phyloP scores from a whole-genome alignment of 2,113 vertebrate species.

The Aptenodytes forsteri region DNA sequence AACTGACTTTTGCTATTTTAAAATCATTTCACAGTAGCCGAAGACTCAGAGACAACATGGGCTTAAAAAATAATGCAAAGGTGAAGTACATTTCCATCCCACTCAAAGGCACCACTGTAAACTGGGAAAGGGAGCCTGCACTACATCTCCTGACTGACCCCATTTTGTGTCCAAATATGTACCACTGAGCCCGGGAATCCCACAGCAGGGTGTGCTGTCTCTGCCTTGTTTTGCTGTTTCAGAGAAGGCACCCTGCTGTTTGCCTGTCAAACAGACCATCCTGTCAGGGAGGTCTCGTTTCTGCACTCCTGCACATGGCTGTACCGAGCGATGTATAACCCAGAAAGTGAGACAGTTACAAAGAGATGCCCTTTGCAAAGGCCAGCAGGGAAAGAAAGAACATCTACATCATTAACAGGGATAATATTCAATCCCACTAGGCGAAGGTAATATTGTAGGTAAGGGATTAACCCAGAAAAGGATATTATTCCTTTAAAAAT shows the following conservation, averaged over 20 bases:
- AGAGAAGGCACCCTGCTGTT: not conserved
- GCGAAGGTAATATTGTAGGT: not conserved
- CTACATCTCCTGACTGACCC: not conserved
- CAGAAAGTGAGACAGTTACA: not conserved
- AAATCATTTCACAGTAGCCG: not conserved
- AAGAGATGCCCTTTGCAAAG: not conserved
- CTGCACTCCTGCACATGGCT: not conserved
- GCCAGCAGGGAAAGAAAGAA: not conserved
- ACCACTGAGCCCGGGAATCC: not conserved
- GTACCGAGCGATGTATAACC: not conserved
- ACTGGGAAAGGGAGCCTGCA: not conserved
- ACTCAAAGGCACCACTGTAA: not conserved
- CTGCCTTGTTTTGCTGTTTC: not conserved
- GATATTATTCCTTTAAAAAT: not conserved
- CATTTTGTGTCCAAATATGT: not conserved
- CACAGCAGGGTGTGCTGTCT: not conserved
- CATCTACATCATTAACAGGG: not conserved
- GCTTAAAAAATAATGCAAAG: not conserved
- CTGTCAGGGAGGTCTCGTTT: not conserved
- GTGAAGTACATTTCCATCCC: not conserved
- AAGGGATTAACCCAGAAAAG: slow-evolving; percentile 13
- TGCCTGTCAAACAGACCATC: not conserved
- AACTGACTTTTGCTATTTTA: slow-evolving; percentile 8
- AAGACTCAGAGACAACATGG: not conserved
- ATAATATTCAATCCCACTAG: not conserved